These are phyloP conservation scores for Rhodeus uyekii DNA, from an alignment of 2,797 vertebrate genomes.

Conservation along the genomic window DNA sequence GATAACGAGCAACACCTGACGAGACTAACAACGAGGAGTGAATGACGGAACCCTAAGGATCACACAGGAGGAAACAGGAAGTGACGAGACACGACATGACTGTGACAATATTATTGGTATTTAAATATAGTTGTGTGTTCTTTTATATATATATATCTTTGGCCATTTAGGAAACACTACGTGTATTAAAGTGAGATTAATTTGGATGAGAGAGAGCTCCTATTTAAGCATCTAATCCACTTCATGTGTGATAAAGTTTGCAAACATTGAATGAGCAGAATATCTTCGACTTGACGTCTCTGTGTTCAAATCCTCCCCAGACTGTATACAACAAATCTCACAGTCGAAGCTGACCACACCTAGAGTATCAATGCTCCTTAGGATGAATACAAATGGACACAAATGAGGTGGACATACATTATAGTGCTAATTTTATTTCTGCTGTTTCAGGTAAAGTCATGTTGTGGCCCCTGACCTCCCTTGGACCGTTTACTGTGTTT, in stretches of 20 bases:
- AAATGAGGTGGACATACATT: not conserved
- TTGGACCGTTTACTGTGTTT: constrained; percentile 91
- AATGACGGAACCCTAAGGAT: too few relatives aligned
- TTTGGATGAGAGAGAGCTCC: not conserved
- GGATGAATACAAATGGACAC: not conserved
- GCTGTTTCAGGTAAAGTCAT: constrained; percentile 68
- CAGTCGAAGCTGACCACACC: too few relatives aligned
- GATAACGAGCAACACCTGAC: too few relatives aligned
- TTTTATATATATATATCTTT: not conserved
- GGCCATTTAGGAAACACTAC: not conserved
- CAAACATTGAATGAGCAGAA: not conserved
- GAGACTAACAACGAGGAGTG: too few relatives aligned
- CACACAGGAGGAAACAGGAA: too few relatives aligned
- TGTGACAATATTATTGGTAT: too few relatives aligned
- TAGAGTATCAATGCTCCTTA: not conserved
- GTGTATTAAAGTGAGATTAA: not conserved
- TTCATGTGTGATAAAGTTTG: not conserved
- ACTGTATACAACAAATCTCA: too few relatives aligned
- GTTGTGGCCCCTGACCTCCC: constrained; percentile 81
- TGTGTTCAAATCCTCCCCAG: not conserved
- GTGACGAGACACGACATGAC: too few relatives aligned
- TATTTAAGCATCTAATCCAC: not conserved
- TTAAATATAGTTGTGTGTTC: too few relatives aligned
- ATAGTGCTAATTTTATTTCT: not conserved
- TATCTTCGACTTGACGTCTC: too few relatives aligned